Evolutionary conservation across 2,797 vertebrate genomes (phyloP).

Genomic region (Trematomus bernacchii): DNA sequence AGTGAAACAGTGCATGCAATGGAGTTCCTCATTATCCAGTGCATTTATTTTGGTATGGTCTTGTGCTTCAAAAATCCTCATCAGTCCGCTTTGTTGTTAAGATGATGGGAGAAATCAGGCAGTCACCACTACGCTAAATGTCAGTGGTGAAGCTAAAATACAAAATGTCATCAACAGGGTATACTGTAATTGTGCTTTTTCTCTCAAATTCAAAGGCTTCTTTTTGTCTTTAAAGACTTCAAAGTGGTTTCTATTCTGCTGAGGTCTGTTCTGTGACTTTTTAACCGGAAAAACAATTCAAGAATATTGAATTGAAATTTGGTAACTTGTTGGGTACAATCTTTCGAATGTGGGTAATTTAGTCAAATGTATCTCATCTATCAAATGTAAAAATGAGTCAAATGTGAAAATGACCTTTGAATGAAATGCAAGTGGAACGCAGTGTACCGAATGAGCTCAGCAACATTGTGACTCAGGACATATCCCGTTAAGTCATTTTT

Average conservation of each 20-base stretch:
- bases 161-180: neutral
- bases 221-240: neutral
- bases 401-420: constrained; percentile 19
- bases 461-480: neutral
- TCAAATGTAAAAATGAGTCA: constrained; percentile 18
- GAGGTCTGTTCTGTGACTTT: neutral
- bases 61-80: neutral
- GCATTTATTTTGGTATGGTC: neutral
- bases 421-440: constrained; percentile 8
- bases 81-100: neutral
- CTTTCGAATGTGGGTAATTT: neutral
- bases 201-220: neutral
- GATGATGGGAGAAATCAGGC: neutral
- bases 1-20: neutral
- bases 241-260: neutral
- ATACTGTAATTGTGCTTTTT: neutral
- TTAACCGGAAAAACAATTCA: neutral
- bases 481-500: constrained; percentile 1
- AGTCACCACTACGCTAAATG: neutral
- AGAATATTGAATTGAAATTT: neutral
- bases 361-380: constrained; percentile 1
- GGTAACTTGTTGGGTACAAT: constrained; percentile 1
- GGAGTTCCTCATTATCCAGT: neutral
- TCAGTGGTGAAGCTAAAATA: constrained; percentile 12
- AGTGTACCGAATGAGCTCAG: constrained; percentile 19